Evolutionary conservation across 2,113 vertebrate species (phyloP), one percentile per base, ranked within the genome.

Genomic region (Ursus arctos): DNA sequence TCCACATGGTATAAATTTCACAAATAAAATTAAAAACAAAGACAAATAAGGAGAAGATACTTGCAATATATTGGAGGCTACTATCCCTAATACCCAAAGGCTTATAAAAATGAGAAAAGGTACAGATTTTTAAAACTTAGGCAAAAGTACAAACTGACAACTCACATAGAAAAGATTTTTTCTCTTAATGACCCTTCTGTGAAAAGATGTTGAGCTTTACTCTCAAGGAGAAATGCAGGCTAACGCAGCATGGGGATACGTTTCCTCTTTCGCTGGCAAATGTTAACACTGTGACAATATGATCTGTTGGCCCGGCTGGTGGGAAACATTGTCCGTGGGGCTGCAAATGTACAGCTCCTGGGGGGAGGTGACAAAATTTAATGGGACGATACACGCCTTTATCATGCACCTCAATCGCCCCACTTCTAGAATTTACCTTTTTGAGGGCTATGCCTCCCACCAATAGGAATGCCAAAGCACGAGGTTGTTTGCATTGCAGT

Each of bases 301-400:
- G 33, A 12, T 40, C n/a, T 88, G 4, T 28, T 12, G n/a, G 14
- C 33, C 15, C 18, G 24, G 24, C 65, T 53, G 21, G 24, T 61
- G 21, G 47, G 65, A 71, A 71, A 36, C 7, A 67, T 10, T 26
- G 43, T 14, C n/a, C 2, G 0, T 51, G 18, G 8, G 6, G 14
- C 1, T 16, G 12, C 33, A 24, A n/a, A 33, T 1, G 1, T 9
- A 51, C 13, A 67, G 11, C 28, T 8, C 8, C 7, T 7, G 2
- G 1, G 43, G 61, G 21, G 43, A 51, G 8, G 43, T 24, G 19
- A 86, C 43, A 49, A 47, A 3, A 51, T n/a, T 7, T n/a, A 67
- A n/a, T 4, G 15, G 63, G 40, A 86, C 28, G 15, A n/a, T 47
- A 24, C 5, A 22, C 2, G 12, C 12, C 11, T 86, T 86, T 11